Evolutionary conservation across 2,113 vertebrate species (phyloP), one percentile per base, ranked within the genome.

Genomic region (Heloderma charlesbogerti): DNA sequence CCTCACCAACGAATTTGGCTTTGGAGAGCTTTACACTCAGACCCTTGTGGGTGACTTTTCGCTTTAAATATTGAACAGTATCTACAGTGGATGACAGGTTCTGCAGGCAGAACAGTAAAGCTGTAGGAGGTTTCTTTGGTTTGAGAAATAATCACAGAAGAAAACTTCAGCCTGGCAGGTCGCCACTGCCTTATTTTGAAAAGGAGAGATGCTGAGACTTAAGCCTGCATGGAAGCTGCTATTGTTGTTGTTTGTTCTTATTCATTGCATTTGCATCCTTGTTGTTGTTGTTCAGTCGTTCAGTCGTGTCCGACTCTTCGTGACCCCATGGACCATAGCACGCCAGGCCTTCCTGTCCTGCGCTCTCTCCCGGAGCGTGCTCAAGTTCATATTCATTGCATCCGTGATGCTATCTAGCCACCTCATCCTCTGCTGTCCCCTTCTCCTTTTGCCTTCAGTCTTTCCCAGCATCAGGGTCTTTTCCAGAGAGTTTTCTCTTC

Each of bases 21-120:
- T 93, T 92, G 60, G 3, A 88, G 80, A 40, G 91, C 22, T 63
- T 93, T 51, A 92, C 86, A 94, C 90, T 51, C 63, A 91, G 87
- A 92, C 75, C 5, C 1, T 12, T 6, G 57, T 88, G 69, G 74
- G 12, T 82, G 20, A 27, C 8, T 43, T 48, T 71, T 86, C 88
- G 0, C 0, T 80, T 91, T 91, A 22, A 79, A 34, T 82, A 72
- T 87, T 90, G 93, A 88, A 88, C 74, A 57, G 71, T 87, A 89
- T 6, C 43, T n/a, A 89, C 87, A 1, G 10, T 45, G 37, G 27
- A n/a, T 25, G 43, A 85, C 92, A 90, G 90, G 8, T 69, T 85
- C 29, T 66, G 31, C 45, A 15, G 13, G 43, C 86, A 16, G 37
- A 92, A 80, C 37, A 74, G 80, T 34, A 90, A 89, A 89, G 57